Evolutionary conservation across 1,140 invertebrate species (phyloP).

Genomic region (Lasioglossum baleicum): DNA sequence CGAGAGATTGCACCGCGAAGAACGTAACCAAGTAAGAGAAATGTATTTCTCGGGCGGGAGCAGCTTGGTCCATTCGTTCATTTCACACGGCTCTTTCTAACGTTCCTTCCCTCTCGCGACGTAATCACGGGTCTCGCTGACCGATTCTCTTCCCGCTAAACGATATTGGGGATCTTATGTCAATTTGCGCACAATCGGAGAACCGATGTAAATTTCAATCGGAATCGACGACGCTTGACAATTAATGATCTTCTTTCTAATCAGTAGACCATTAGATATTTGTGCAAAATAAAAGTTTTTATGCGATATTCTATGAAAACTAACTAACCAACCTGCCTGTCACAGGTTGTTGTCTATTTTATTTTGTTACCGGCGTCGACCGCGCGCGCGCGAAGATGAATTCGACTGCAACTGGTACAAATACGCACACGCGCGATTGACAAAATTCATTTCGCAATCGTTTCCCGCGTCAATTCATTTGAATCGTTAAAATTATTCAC

Average conservation of each 20-base stretch:
- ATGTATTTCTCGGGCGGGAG: slow-evolving; percentile 62
- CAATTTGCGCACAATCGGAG: neutral
- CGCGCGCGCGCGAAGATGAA: neutral
- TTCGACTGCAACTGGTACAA: neutral
- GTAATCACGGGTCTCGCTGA: slow-evolving; percentile 35
- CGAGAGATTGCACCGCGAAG: slow-evolving; percentile 64
- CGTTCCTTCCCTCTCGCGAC: slow-evolving; percentile 31
- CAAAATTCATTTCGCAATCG: slow-evolving; percentile 47
- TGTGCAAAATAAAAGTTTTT: no score
- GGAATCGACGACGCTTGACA: no score
- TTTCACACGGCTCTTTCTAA: slow-evolving; percentile 53
- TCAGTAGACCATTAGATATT: no score
- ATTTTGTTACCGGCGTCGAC: neutral
- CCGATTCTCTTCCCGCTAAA: slow-evolving; percentile 19
- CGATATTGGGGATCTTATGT: neutral
- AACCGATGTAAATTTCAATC: neutral
- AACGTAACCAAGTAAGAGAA: slow-evolving; percentile 53
- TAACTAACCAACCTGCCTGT: neutral
- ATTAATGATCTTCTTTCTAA: no score
- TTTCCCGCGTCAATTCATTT: slow-evolving; percentile 41
- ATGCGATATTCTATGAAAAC: neutral
- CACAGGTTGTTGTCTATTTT: neutral
- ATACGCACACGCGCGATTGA: neutral
- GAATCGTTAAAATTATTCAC: slow-evolving; percentile 54
- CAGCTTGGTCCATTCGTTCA: slow-evolving; percentile 21